Percentiles rank a stretch among this genome's conserved stretches.
Evolutionary conservation across 2,888 invertebrate species (phyloP).

Genomic region (Phyto melanocephala): DNA sequence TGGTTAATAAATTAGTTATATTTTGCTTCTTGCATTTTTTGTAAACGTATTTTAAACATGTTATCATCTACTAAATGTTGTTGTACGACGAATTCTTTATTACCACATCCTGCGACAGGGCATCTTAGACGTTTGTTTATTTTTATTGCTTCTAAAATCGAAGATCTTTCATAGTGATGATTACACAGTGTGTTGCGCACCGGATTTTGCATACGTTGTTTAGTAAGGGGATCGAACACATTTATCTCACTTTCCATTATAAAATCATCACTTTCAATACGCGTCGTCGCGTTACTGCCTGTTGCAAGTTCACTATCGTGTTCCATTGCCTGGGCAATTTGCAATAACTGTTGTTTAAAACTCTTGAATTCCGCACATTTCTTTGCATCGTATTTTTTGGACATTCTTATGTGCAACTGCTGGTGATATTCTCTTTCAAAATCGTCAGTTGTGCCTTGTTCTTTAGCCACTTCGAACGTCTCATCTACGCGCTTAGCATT

Average conservation of each 20-base stretch:
- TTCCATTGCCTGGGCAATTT: constrained; percentile 53
- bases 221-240: constrained; percentile 81
- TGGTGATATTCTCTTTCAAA: constrained; percentile 58
- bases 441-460: constrained; percentile 47
- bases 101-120: constrained; percentile 80
- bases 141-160: constrained; percentile 79
- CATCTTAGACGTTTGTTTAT: constrained; percentile 75
- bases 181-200: constrained; percentile 80
- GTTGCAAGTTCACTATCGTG: neutral
- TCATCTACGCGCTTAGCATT: constrained; percentile 51
- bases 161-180: constrained; percentile 80
- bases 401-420: constrained; percentile 17
- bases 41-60: constrained; percentile 75
- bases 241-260: constrained; percentile 70
- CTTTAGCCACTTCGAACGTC: constrained; percentile 60
- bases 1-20: neutral
- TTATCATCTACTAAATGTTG: constrained; percentile 78
- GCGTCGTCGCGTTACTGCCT: neutral
- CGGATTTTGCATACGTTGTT: constrained; percentile 79
- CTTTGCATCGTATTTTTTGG: constrained; percentile 59
- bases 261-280: constrained; percentile 67
- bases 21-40: constrained; percentile 53
- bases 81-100: constrained; percentile 75
- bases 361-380: constrained; percentile 65
- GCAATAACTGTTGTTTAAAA: constrained; percentile 55